Percentiles rank a stretch among this genome's conserved stretches.
phyloP scores from a whole-genome alignment of 1,140 invertebrate species.

The Arctopsyche grandis region DNA sequence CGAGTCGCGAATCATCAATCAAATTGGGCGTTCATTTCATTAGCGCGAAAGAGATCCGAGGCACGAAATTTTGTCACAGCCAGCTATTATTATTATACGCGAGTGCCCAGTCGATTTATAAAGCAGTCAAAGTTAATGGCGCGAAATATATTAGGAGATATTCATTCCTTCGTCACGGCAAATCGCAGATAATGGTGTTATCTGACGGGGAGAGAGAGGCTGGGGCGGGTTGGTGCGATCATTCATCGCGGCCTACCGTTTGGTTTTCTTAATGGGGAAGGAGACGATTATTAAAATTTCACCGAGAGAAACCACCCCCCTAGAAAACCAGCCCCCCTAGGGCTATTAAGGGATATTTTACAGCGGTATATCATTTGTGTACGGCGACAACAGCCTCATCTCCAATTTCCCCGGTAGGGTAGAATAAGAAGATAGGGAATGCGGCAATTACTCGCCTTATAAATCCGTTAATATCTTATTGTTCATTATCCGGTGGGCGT shows the following conservation, averaged over 20 bases:
- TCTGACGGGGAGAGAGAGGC: conserved; percentile 47
- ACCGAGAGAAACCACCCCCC: not conserved
- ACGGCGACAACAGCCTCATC: not conserved
- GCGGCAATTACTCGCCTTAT: conserved; percentile 9
- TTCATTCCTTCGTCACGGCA: conserved; percentile 27
- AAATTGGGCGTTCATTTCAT: too few species aligned
- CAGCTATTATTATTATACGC: conserved; percentile 45
- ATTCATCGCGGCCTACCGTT: conserved; percentile 50
- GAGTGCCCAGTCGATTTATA: conserved; percentile 39
- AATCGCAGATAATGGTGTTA: conserved; percentile 42
- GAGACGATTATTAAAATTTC: conserved; percentile 14
- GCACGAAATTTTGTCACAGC: conserved; percentile 56
- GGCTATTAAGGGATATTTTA: conserved; percentile 14
- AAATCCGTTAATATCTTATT: conserved; percentile 13
- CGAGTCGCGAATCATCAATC: too few species aligned
- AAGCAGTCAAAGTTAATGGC: conserved; percentile 46
- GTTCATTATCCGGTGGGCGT: conserved; percentile 6
- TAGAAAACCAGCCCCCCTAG: not conserved
- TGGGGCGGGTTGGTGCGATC: not conserved
- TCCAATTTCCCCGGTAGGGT: not conserved
- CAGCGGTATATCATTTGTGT: conserved; percentile 9
- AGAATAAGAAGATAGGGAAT: not conserved
- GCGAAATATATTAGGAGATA: conserved; percentile 50
- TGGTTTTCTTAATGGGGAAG: conserved; percentile 39
- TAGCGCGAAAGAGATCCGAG: not conserved